A percentile compares a stretch with the other conserved stretches of the same genome.
phyloP scores from a whole-genome alignment of 92 coral and sea anemone genomes.

The Porites lobata region DNA sequence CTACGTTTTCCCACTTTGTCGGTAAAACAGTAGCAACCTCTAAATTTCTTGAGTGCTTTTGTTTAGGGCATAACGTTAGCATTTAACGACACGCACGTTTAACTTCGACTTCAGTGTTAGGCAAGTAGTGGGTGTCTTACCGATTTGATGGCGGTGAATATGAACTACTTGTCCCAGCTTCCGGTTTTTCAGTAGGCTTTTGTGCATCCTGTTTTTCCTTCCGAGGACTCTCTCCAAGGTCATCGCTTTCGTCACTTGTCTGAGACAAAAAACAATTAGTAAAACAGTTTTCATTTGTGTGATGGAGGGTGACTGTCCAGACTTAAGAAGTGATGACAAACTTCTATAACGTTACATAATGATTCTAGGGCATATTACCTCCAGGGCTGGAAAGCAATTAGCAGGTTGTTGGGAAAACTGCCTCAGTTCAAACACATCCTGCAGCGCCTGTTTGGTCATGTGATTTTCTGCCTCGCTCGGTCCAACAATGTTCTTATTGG shows the following conservation, averaged over 20 bases:
- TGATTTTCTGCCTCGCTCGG: slow-evolving; percentile 93
- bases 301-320: no score
- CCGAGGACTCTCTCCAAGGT: slow-evolving; percentile 56
- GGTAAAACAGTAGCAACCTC: no score
- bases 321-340: no score
- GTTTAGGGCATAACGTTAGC: no score
- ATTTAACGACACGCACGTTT: no score
- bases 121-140: neutral
- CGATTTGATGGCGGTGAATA: neutral
- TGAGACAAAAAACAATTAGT: neutral
- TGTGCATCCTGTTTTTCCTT: neutral
- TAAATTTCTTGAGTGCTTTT: no score
- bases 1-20: no score
- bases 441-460: slow-evolving; percentile 95
- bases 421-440: slow-evolving; percentile 92
- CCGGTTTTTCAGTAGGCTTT: neutral
- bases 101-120: no score
- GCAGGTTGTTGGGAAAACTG: slow-evolving; percentile 99
- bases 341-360: no score
- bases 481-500: slow-evolving; percentile 84
- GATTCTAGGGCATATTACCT: slow-evolving; percentile 56
- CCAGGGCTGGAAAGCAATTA: slow-evolving; percentile 89
- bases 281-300: no score
- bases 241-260: slow-evolving; percentile 88
- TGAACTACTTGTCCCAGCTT: neutral